These are phyloP conservation scores for Synergus laeviventris DNA, from an alignment of 2,888 invertebrate species.

Conservation along the genomic window DNA sequence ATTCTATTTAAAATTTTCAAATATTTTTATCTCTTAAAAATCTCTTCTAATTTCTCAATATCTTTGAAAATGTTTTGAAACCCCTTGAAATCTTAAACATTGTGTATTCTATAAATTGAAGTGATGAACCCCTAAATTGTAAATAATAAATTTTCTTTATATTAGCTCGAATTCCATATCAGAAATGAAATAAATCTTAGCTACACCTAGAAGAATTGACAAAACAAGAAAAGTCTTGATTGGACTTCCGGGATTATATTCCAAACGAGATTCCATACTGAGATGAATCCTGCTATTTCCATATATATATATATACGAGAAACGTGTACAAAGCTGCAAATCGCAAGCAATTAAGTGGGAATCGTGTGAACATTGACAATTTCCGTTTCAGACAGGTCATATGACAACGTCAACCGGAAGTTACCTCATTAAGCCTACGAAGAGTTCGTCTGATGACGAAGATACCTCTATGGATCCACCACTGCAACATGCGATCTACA, in stretches of 20 bases:
- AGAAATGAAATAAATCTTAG: constrained; percentile 6
- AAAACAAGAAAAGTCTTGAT: constrained; percentile 1
- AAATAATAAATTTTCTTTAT: background rate
- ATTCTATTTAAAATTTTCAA: background rate
- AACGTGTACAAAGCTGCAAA: background rate
- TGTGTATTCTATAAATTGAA: too few relatives aligned
- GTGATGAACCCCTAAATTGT: background rate
- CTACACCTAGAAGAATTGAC: constrained; percentile 8
- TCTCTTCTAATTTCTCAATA: too few relatives aligned
- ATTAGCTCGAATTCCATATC: background rate
- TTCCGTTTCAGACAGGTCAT: constrained; percentile 81
- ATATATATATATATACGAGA: background rate
- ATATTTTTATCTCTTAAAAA: too few relatives aligned
- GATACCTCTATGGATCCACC: constrained; percentile 66
- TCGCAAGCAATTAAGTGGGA: constrained; percentile 14
- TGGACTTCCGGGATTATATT: background rate
- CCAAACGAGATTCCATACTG: constrained; percentile 20
- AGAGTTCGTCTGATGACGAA: constrained; percentile 73
- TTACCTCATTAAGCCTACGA: constrained; percentile 83
- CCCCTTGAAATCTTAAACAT: too few relatives aligned
- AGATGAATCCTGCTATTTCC: background rate
- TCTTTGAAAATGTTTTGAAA: too few relatives aligned
- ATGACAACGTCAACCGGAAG: constrained; percentile 82
- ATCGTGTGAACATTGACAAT: constrained; percentile 30
- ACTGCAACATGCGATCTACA: constrained; percentile 70